phyloP scores from a whole-genome alignment of 2,888 invertebrate genomes.

The Bellardia pandia region DNA sequence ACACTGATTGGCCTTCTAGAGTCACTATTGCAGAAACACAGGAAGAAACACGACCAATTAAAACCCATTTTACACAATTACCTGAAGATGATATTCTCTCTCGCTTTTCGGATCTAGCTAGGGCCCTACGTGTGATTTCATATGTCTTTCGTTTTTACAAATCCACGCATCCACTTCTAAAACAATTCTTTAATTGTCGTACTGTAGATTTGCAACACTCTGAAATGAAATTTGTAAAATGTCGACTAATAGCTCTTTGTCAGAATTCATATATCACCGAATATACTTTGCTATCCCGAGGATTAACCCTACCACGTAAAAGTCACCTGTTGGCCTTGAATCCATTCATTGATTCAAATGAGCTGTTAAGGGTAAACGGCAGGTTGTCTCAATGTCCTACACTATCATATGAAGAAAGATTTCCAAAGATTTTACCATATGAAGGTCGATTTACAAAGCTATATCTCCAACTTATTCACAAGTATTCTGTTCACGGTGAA shows the following conservation, averaged over 20 bases:
- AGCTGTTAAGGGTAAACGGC: not conserved
- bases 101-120: not conserved
- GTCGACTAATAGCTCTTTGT: too few species aligned
- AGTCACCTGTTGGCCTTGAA: not conserved
- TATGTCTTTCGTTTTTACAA: slow-evolving; percentile 35
- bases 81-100: not conserved
- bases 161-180: not conserved
- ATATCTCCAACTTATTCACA: slow-evolving; percentile 8
- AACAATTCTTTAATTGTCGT: not conserved
- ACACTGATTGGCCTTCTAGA: too few species aligned
- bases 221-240: too few species aligned
- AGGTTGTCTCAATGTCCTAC: not conserved
- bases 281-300: not conserved
- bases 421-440: not conserved
- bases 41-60: not conserved
- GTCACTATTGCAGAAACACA: too few species aligned
- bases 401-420: slow-evolving; percentile 1
- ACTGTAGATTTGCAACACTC: too few species aligned
- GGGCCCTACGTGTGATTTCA: not conserved
- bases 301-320: not conserved
- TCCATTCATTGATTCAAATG: slow-evolving; percentile 4
- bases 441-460: not conserved
- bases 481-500: slow-evolving; percentile 2
- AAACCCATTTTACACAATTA: not conserved
- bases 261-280: not conserved